A percentile compares a stretch with the other conserved stretches of the same genome.
phyloP scores from a whole-genome alignment of 2,888 invertebrate species.

The Archips xylosteana region DNA sequence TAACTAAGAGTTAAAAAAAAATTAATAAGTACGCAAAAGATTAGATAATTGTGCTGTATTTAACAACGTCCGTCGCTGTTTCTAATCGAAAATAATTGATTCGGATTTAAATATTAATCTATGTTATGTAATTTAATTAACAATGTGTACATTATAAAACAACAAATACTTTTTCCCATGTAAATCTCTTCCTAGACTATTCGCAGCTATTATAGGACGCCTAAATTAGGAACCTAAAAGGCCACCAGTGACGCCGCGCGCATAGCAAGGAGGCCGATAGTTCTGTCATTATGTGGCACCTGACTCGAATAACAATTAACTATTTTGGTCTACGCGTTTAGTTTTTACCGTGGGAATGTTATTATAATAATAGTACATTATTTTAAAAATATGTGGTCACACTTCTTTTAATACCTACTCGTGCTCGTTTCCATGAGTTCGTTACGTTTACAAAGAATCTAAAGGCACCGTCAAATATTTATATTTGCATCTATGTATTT shows the following conservation, averaged over 20 bases:
- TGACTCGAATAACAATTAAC: constrained; percentile 48
- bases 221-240: constrained; percentile 49
- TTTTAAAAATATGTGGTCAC: neutral
- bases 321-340: constrained; percentile 41
- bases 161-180: neutral
- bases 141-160: neutral
- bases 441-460: too few relatives aligned
- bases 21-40: too few relatives aligned
- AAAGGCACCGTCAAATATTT: too few relatives aligned
- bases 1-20: too few relatives aligned
- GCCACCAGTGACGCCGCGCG: constrained; percentile 42
- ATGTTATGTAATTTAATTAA: too few relatives aligned
- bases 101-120: too few relatives aligned
- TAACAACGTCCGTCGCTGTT: too few relatives aligned
- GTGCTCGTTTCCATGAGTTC: too few relatives aligned
- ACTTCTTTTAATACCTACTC: too few relatives aligned
- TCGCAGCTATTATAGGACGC: constrained; percentile 40
- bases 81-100: too few relatives aligned
- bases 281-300: constrained; percentile 44
- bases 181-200: constrained; percentile 1
- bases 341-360: constrained; percentile 47
- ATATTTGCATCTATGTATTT: too few relatives aligned
- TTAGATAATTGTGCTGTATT: too few relatives aligned
- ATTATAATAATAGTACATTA: neutral
- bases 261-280: constrained; percentile 47